Conservation (phyloP, 30 jellyfish, hydroid and myxozoan species). For the Catostylus mosaicus region DNA sequence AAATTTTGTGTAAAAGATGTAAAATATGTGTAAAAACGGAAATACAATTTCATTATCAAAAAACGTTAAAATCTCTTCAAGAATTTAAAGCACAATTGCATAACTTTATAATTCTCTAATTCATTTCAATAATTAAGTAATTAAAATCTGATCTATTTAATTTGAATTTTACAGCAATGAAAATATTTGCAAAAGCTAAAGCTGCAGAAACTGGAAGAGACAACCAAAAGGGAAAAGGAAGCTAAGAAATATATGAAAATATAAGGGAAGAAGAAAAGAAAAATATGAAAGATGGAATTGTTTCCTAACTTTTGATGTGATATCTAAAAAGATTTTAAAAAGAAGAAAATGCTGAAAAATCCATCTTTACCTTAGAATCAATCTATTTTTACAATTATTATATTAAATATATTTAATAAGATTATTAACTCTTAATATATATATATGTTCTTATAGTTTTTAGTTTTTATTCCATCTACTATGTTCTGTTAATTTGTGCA, state of each 20-base stretch:
- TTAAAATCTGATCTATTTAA: background rate
- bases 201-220: too few species aligned
- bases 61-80: background rate
- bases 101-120: too few species aligned
- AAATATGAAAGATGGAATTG: too few species aligned
- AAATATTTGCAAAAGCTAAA: too few species aligned
- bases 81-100: background rate
- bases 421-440: background rate
- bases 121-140: background rate
- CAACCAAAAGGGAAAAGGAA: too few species aligned
- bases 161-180: background rate
- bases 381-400: too few species aligned
- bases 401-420: background rate
- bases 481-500: conserved; percentile 21
- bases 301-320: too few species aligned
- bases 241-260: too few species aligned
- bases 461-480: background rate
- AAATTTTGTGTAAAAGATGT: conserved; percentile 11
- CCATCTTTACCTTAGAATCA: too few species aligned
- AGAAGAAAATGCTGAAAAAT: too few species aligned
- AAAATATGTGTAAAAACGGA: background rate
- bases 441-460: background rate
- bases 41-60: background rate
- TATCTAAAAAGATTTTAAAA: too few species aligned
- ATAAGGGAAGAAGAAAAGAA: background rate